phyloP scores from a whole-genome alignment of 2,113 vertebrate genomes.

The Circaetus gallicus region DNA sequence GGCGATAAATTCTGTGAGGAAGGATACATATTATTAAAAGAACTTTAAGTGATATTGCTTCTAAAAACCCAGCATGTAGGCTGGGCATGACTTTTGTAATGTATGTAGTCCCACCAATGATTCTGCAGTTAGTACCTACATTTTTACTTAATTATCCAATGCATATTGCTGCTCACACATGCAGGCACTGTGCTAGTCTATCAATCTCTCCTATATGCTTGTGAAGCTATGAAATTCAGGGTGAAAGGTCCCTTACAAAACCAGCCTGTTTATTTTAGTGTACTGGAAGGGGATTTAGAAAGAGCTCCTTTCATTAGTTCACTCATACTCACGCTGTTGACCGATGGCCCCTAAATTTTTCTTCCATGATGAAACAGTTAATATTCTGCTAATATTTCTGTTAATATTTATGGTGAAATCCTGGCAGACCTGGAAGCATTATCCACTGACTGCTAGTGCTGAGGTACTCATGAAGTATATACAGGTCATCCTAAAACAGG shows the following conservation, averaged over 20 bases:
- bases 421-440: background rate
- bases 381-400: background rate
- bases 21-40: background rate
- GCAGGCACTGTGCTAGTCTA: background rate
- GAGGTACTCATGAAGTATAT: background rate
- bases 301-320: background rate
- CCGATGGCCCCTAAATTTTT: background rate
- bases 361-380: background rate
- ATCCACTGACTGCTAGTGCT: background rate
- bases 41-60: background rate
- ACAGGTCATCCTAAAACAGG: background rate
- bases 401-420: background rate
- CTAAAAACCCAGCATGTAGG: background rate
- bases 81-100: background rate
- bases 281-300: background rate
- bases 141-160: background rate
- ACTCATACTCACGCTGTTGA: background rate
- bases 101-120: background rate
- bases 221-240: background rate
- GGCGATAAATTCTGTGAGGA: conserved; percentile 5
- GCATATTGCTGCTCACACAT: background rate
- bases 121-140: background rate
- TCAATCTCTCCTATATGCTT: background rate
- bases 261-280: background rate
- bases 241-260: background rate